phyloP scores from a whole-genome alignment of 2,888 invertebrate species.

The Pilophorus perplexus region DNA sequence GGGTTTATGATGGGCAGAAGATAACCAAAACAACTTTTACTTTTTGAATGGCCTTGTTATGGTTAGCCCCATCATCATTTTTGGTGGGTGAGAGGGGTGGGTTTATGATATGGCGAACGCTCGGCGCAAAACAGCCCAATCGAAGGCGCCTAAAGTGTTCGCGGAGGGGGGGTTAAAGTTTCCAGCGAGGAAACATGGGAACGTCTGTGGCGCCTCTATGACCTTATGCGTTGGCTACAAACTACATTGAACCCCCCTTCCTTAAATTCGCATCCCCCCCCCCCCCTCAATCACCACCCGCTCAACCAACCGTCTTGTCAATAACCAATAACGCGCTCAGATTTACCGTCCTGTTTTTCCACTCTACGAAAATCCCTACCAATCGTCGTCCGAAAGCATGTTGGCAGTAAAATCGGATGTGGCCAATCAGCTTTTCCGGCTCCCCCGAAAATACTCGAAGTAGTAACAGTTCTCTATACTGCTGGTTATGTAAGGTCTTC shows the following conservation, averaged over 20 bases:
- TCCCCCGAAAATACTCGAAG: too few relatives aligned
- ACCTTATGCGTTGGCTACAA: slow-evolving; percentile 26
- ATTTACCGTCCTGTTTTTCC: slow-evolving; percentile 31
- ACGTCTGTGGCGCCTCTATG: slow-evolving; percentile 33
- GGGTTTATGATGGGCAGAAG: slow-evolving; percentile 1
- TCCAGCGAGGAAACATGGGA: slow-evolving; percentile 18
- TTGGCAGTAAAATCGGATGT: slow-evolving; percentile 1
- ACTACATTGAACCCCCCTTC: too few relatives aligned
- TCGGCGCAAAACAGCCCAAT: too few relatives aligned
- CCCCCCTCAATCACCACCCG: background rate
- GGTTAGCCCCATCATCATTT: background rate
- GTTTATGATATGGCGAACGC: too few relatives aligned
- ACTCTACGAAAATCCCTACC: background rate
- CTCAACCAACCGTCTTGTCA: slow-evolving; percentile 13
- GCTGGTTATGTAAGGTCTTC: too few relatives aligned
- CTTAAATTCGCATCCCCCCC: slow-evolving; percentile 1
- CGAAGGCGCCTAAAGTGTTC: too few relatives aligned
- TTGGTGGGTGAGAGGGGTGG: too few relatives aligned
- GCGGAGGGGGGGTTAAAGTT: too few relatives aligned
- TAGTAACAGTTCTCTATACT: too few relatives aligned
- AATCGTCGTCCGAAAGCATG: background rate
- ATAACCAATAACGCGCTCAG: slow-evolving; percentile 23
- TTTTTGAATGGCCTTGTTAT: slow-evolving; percentile 22
- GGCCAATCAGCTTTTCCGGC: background rate
- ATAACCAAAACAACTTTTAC: slow-evolving; percentile 29